phyloP scores from a whole-genome alignment of 2,888 invertebrate species.

The Vesta saturnalis region DNA sequence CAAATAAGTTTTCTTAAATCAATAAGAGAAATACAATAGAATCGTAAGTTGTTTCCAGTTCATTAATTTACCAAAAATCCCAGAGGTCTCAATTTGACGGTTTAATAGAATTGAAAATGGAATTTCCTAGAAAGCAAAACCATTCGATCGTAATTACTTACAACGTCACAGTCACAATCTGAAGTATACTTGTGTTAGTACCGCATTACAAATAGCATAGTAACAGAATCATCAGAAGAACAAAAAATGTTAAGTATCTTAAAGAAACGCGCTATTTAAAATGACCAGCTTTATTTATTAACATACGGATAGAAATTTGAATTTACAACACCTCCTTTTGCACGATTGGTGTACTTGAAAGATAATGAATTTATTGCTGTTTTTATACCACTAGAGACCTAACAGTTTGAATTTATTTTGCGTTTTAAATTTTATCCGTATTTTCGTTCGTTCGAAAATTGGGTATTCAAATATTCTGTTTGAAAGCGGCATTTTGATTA shows the following conservation, averaged over 20 bases:
- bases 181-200: background rate
- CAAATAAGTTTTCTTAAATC: no score
- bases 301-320: constrained; percentile 17
- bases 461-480: constrained; percentile 7
- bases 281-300: constrained; percentile 20
- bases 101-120: constrained; percentile 26
- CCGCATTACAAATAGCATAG: no score
- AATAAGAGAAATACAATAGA: background rate
- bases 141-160: constrained; percentile 18
- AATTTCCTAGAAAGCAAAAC: constrained; percentile 17
- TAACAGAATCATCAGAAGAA: no score
- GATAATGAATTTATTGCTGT: constrained; percentile 30
- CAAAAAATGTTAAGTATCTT: no score
- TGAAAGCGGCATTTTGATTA: constrained; percentile 6
- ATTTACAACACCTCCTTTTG: constrained; percentile 24
- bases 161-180: constrained; percentile 18
- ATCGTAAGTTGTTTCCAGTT: constrained; percentile 11
- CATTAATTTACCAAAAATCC: constrained; percentile 21
- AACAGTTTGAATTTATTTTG: constrained; percentile 22
- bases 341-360: constrained; percentile 21
- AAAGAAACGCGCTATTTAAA: constrained; percentile 23
- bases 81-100: constrained; percentile 17
- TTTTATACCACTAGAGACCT: constrained; percentile 25
- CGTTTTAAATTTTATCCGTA: constrained; percentile 19
- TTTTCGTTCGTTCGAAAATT: constrained; percentile 2